phyloP scores from a whole-genome alignment of 2,888 invertebrate species.

The Cataglyphis livida region DNA sequence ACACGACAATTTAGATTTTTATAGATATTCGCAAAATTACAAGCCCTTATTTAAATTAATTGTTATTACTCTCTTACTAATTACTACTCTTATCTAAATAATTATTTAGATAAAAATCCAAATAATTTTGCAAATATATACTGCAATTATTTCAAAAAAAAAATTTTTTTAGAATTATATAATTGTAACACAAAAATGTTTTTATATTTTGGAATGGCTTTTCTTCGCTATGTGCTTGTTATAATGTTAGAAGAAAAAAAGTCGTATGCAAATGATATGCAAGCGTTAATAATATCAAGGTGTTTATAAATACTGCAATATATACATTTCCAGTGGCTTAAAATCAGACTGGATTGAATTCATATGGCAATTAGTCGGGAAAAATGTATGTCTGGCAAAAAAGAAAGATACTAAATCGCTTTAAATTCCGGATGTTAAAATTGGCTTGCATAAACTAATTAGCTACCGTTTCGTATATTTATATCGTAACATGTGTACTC shows the following conservation, averaged over 20 bases:
- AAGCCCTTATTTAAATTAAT: too few species aligned
- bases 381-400: slow-evolving; percentile 36
- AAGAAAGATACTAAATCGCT: slow-evolving; percentile 9
- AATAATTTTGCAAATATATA: background rate
- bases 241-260: background rate
- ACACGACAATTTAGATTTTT: background rate
- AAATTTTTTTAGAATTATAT: background rate
- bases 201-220: background rate
- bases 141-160: background rate
- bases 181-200: background rate
- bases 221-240: background rate
- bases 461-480: slow-evolving; percentile 64
- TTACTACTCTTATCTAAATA: too few species aligned
- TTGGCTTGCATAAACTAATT: slow-evolving; percentile 78
- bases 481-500: slow-evolving; percentile 55
- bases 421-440: slow-evolving; percentile 33
- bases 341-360: slow-evolving; percentile 35
- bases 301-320: slow-evolving; percentile 3
- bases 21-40: too few species aligned
- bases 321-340: slow-evolving; percentile 2
- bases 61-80: too few species aligned
- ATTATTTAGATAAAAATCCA: too few species aligned
- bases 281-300: background rate
- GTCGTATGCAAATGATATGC: background rate
- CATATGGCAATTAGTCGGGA: slow-evolving; percentile 63